Evolutionary conservation across 1,140 invertebrate species (phyloP).

Genomic region (Pygmarrhopalites habei): DNA sequence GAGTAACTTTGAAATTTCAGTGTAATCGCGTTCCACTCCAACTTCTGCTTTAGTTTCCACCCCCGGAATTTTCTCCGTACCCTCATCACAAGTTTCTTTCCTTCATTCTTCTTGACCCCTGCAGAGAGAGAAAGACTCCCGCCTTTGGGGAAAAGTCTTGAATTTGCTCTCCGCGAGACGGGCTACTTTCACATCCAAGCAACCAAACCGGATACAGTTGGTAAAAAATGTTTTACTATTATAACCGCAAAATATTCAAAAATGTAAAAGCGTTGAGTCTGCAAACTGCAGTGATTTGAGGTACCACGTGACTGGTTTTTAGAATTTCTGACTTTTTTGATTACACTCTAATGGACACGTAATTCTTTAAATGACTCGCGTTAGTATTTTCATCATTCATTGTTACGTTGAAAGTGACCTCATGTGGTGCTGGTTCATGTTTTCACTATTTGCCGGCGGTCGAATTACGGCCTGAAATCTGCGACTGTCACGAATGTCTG

Average conservation of each 20-base stretch:
- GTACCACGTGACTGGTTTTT: no score
- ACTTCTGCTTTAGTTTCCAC: background rate
- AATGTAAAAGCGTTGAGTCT: background rate
- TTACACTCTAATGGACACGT: no score
- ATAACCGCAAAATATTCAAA: no score
- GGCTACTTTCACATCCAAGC: constrained; percentile 45
- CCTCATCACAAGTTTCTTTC: background rate
- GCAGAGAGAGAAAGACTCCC: background rate
- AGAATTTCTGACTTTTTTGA: no score
- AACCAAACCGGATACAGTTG: constrained; percentile 18
- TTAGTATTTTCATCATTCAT: no score
- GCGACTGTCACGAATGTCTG: background rate
- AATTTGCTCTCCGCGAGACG: background rate
- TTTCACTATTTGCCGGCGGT: background rate
- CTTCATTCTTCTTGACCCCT: background rate
- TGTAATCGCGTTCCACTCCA: background rate
- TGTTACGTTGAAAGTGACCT: no score
- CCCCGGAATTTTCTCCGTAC: background rate
- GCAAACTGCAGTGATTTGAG: background rate
- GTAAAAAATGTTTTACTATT: constrained; percentile 55
- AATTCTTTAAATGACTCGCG: no score
- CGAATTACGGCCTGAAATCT: background rate
- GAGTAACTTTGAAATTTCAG: background rate
- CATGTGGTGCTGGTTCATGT: background rate
- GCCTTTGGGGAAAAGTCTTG: background rate